Evolutionary conservation across 2,888 invertebrate genomes (phyloP), one percentile per base, ranked within the genome.

Genomic region (Zele albiditarsus): DNA sequence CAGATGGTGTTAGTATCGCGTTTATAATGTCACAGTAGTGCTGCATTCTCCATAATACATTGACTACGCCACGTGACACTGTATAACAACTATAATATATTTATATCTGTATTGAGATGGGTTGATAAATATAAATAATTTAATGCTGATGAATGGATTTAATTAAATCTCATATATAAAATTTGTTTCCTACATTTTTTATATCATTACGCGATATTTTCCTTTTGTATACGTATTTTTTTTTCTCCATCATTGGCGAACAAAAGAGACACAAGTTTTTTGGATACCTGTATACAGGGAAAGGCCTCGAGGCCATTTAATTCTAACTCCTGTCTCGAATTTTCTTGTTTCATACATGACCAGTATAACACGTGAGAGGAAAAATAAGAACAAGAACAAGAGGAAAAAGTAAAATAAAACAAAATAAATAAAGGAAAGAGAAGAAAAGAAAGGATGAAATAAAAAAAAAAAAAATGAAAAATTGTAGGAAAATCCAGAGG

Each of bases 261-360:
- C 23, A 66, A 27, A 16, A 20, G 20, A 66, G 66, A 66, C 69
- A 23, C 20, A 69, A 69, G 57, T 57, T 69, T 69, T 69, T 62
- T 28, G 62, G 28, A 46, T 16, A 12, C 2, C 16, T 20, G 23
- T 53, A 53, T 53, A 53, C 20, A 20, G 1, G 20, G 62, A 27
- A 57, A 27, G n/a, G 62, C 62, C 62, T 62, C 3, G 62, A 62
- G 62, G 62, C 62, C 28, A 28, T 62, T 62, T 62, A 62, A 62
- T 62, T 28, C 62, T 20, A 53, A 53, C 53, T 53, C 53, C 20
- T 53, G 53, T 53, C 53, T n/a, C 53, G 20, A 53, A 20, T 53
- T 53, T 53, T 53, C 53, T 53, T 20, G 20, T 53, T 20, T 53
- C 20, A 20, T 53, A 53, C n/a, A 6, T 20, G 53, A 0, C 20